Base-by-base conservation (phyloP, 1,140 invertebrate genomes). In the Lucilia sericata region DNA sequence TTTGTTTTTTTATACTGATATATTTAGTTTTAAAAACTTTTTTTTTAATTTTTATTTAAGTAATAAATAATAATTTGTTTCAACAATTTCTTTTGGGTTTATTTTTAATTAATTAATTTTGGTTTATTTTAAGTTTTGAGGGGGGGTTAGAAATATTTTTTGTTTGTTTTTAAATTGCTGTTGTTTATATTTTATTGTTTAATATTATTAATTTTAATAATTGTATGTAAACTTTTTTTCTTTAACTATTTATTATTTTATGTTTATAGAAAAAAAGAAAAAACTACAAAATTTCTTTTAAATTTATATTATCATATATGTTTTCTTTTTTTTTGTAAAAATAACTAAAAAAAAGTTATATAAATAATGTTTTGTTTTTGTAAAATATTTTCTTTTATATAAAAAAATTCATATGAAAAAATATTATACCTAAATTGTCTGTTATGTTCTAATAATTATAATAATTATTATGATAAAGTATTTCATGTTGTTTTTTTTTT, bases 321-420 rank as follows among this genome's bases (percentile, higher is more conserved):
- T 81, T 42, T 34, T 74, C 30, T 60, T 84, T 49, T 42, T 80
- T 74, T 60, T 55, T 74, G 76, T 84, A 74, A 78, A 78, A 78
- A 47, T 78, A 78, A 78, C 42, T 47, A 42, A 76, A 76, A 78
- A 78, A 47, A 47, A 47, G 34, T 78, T 47, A 0, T 78, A 78
- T 19, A 78, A 78, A 47, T 78, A 78, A 47, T 78, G 17, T 25
- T 74, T 74, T 70, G 25, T 51, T 82, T n/a, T 19, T 25, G 7
- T 49, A 70, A 49, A 10, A 49, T 74, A 74, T 55, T 82, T 51
- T 51, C 21, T n/a, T 21, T 34, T 55, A 55, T 80, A 80, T 80
- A 80, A 80, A 78, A 78, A 80, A 80, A 80, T 80, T 49, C 76
- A 80, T 80, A 49, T 80, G 76, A 80, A 80, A 80, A 80, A 80